Evolutionary conservation across 2,113 vertebrate species (phyloP), one percentile per base, ranked within the genome.

Genomic region (Pogonocichla stellata): DNA sequence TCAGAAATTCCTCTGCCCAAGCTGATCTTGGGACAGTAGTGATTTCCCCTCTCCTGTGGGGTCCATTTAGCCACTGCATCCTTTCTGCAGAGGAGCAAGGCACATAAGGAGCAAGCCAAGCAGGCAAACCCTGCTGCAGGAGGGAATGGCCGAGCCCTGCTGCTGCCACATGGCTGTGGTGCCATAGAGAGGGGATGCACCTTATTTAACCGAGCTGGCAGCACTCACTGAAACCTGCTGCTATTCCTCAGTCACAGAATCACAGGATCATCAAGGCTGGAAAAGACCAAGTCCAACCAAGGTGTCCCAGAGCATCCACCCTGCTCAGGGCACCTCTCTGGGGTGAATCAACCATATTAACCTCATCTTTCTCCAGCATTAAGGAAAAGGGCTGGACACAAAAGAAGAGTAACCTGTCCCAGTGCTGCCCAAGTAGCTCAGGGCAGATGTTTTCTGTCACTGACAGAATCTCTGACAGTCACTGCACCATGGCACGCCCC

Each of bases 401-500:
- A n/a, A 42, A 34, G 28, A 34, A 16, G 26, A 25, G 22, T 31
- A 79, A 26, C 33, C 26, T 19, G 15, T 88, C 19, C 31, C 60
- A 34, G 17, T 18, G 10, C 45, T 78, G 34, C 29, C 40, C 54
- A 61, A 22, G 24, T 19, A 48, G 18, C n/a, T 71, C n/a, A 85
- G 64, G 29, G 62, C 47, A 75, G 50, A 13, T 33, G 22, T 34
- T 65, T 83, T 57, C 56, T 74, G 33, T 58, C 80, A 45, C 19
- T 45, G 43, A 45, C 43, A 38, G 43, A 33, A 48, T 29, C 50
- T 34, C 69, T 72, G 67, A 65, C 53, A 57, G 40, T 34, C 80
- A 25, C 26, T 45, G 74, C 5, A 14, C 71, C 53, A 14, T 4
- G 29, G 24, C 51, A 64, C 0, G 0, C 11, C 53, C 22, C 72